phyloP scores from a whole-genome alignment of 2,113 vertebrate genomes.

The Hypocryptadius cinnamomeus region DNA sequence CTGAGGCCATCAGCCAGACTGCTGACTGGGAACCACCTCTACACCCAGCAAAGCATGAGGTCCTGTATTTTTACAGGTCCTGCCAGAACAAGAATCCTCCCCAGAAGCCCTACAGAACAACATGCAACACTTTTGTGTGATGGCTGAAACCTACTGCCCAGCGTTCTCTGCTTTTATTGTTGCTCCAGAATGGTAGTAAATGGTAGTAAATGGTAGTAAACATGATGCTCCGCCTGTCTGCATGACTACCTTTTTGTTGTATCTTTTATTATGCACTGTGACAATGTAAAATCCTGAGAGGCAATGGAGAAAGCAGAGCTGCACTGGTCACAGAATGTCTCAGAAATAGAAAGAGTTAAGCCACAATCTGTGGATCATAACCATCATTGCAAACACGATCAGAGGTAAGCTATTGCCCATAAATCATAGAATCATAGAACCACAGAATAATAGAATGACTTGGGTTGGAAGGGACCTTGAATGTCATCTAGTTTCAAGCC shows the following conservation, averaged over 20 bases:
- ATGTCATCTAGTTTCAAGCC: neutral
- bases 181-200: neutral
- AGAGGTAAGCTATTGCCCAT: neutral
- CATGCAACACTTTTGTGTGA: neutral
- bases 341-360: neutral
- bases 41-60: neutral
- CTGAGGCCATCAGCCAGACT: neutral
- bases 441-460: neutral
- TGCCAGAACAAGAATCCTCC: neutral
- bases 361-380: neutral
- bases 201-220: neutral
- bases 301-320: neutral
- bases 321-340: neutral
- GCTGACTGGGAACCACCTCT: neutral
- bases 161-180: neutral
- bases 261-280: neutral
- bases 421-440: neutral
- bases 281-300: neutral
- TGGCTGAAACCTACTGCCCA: neutral
- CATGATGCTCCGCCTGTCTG: neutral
- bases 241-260: neutral
- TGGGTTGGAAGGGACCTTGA: neutral
- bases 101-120: neutral
- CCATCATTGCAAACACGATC: neutral
- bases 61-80: neutral